Percentiles rank a stretch among this genome's conserved stretches.
Conservation (phyloP, 2,113 vertebrate genomes). For the Hassar affinis region DNA sequence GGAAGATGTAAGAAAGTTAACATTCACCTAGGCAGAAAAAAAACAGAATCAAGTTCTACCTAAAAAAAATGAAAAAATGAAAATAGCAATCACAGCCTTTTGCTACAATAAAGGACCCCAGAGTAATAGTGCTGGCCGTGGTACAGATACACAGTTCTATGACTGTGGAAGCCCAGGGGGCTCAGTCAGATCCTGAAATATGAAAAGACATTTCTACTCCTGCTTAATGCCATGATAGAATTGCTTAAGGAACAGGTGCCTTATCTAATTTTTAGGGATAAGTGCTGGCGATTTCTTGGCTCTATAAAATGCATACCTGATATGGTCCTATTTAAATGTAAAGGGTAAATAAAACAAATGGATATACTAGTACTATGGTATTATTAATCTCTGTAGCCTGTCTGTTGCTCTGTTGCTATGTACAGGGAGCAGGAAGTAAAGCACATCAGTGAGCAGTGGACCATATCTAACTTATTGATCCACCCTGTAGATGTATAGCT, state of each 20-base stretch:
- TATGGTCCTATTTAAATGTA: neutral
- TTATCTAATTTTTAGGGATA: neutral
- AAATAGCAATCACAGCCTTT: slow-evolving; percentile 23
- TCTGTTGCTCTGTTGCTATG: neutral
- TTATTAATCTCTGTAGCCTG: neutral
- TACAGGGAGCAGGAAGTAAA: neutral
- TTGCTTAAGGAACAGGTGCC: slow-evolving; percentile 24
- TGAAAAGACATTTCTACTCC: slow-evolving; percentile 41
- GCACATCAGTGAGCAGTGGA: neutral
- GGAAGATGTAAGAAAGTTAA: neutral
- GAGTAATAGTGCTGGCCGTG: neutral
- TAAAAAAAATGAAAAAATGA: neutral
- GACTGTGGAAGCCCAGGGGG: slow-evolving; percentile 27
- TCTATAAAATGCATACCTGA: neutral
- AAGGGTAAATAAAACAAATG: neutral
- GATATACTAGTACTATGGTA: neutral
- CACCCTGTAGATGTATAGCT: neutral
- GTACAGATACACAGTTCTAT: slow-evolving; percentile 11
- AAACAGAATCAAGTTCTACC: no score
- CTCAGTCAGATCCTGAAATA: slow-evolving; percentile 27
- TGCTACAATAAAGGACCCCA: slow-evolving; percentile 1
- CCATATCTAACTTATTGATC: neutral
- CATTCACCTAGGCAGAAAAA: slow-evolving; percentile 10
- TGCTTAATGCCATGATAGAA: slow-evolving; percentile 26
- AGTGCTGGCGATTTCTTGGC: slow-evolving; percentile 19